Base-by-base conservation (phyloP, 2,888 invertebrate genomes). In the Harpalus rubripes region DNA sequence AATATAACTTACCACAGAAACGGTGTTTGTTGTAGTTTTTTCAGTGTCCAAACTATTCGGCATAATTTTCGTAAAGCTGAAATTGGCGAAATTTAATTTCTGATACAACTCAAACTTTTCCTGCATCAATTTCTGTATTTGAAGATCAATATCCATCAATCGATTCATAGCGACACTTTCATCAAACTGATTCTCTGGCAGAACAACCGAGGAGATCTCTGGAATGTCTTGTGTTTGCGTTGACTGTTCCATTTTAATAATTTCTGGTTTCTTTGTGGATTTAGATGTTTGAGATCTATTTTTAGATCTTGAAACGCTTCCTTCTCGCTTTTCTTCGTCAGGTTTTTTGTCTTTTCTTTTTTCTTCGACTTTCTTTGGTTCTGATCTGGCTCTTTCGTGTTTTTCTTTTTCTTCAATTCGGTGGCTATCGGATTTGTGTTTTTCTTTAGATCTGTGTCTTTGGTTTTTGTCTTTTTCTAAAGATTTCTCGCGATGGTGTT, bases 41-140 rank as follows among this genome's bases (percentile, higher is more conserved):
- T 0, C 12, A 52, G 8, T 7, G 44, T 5, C 10, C 44, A 52
- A 8, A 8, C 6, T 12, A 12, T 52, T 52, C 10, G 44, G 44
- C 44, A 52, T 1, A 12, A 52, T 1, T 12, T 52, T 52, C 2
- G 44, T 12, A 12, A 52, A 52, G 12, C 15, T 12, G 15, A 58
- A 56, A 15, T 26, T 78, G 0, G 26, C 8, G 5, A 58, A 15
- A 26, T 85, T 59, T 58, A 85, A 12, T 22, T 85, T 26, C 56
- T 85, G 56, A 18, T 85, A 85, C 10, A 85, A 18, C 8, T 80
- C 16, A 18, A 44, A 80, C 32, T 85, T 85, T 59, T 85, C 80
- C 18, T 39, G 59, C 85, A 85, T 85, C 3, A 85, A 18, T 41
- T 56, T 85, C 56, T 85, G 85, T 56, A 85, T 80, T 39, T 85